A percentile compares a stretch with the other conserved stretches of the same genome.
Evolutionary conservation across 1,140 invertebrate genomes (phyloP).

Genomic region (Euglossa dilemma): DNA sequence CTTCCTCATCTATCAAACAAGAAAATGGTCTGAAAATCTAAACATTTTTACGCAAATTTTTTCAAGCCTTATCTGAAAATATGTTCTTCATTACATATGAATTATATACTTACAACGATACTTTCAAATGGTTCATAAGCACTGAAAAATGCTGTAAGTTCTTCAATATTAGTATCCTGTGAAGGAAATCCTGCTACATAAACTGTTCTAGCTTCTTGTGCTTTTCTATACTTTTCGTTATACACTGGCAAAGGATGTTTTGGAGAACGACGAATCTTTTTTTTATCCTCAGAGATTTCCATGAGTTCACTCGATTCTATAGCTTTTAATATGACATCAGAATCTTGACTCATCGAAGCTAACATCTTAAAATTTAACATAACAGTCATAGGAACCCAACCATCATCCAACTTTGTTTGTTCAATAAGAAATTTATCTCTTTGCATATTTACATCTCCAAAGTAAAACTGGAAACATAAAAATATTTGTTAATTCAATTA

Average conservation of each 20-base stretch:
- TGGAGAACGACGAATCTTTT: constrained; percentile 90
- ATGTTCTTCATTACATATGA: neutral
- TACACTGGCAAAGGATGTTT: constrained; percentile 92
- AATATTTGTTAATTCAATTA: neutral
- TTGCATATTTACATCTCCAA: constrained; percentile 94
- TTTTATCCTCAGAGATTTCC: constrained; percentile 91
- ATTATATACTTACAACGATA: constrained; percentile 84
- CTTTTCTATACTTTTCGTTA: constrained; percentile 91
- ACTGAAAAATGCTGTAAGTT: constrained; percentile 89
- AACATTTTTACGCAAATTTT: constrained; percentile 12
- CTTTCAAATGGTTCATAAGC: constrained; percentile 89
- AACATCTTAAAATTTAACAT: constrained; percentile 95
- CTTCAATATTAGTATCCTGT: constrained; percentile 86
- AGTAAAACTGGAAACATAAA: constrained; percentile 86
- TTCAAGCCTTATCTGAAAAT: neutral
- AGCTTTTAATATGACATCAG: constrained; percentile 88
- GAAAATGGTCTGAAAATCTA: constrained; percentile 29
- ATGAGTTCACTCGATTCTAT: constrained; percentile 91
- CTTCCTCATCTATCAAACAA: constrained; percentile 85
- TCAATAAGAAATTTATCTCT: constrained; percentile 95
- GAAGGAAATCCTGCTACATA: constrained; percentile 95
- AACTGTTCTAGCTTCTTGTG: constrained; percentile 88
- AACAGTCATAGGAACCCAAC: constrained; percentile 93
- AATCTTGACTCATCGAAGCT: constrained; percentile 87
- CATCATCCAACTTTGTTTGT: constrained; percentile 90